Conservation (phyloP, 2,797 vertebrate species). For the Typhlichthys eigenmanni region DNA sequence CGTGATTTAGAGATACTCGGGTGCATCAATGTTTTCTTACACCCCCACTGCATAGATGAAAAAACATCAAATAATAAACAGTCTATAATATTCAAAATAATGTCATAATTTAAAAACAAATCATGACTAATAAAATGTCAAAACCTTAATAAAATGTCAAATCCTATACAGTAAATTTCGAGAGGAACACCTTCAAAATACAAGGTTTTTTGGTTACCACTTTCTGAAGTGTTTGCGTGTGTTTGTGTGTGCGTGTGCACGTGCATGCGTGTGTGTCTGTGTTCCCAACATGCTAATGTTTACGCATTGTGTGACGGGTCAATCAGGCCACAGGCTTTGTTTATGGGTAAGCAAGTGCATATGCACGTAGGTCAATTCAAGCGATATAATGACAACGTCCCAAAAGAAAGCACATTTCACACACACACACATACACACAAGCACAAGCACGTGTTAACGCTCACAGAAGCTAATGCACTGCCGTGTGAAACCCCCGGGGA, state of each 20-base stretch:
- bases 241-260: background rate
- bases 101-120: too few species aligned
- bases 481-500: slow-evolving; percentile 48
- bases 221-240: too few species aligned
- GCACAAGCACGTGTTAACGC: slow-evolving; percentile 25
- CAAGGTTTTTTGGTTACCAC: too few species aligned
- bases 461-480: slow-evolving; percentile 49
- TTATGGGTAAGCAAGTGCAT: background rate
- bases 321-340: slow-evolving; percentile 9
- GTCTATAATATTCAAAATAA: too few species aligned
- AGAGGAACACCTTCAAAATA: too few species aligned
- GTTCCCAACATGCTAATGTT: background rate
- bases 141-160: too few species aligned
- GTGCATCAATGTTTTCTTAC: too few species aligned
- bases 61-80: too few species aligned
- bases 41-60: too few species aligned
- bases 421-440: slow-evolving; percentile 19
- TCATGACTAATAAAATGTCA: too few species aligned
- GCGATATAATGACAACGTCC: slow-evolving; percentile 41
- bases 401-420: slow-evolving; percentile 58
- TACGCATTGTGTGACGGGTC: slow-evolving; percentile 35
- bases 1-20: too few species aligned
- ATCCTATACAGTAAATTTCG: too few species aligned
- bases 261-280: background rate
- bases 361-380: slow-evolving; percentile 32